Evolutionary conservation across 2,113 vertebrate genomes (phyloP).

Genomic region (Aldabrachelys gigantea): DNA sequence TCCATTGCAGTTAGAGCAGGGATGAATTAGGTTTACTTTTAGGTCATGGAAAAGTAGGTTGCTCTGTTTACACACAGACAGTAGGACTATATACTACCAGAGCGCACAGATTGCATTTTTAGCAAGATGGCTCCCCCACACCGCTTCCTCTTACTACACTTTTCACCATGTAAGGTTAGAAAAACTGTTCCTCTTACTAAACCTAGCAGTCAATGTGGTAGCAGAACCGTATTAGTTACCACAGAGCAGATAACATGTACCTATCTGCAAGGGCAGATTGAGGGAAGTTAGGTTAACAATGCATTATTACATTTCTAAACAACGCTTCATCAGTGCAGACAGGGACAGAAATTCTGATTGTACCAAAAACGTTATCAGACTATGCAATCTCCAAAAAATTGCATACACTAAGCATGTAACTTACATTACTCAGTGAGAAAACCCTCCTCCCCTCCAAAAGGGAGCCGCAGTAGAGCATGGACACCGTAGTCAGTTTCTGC

Average conservation of each 20-base stretch:
- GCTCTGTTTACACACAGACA: neutral
- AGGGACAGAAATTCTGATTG: conserved; percentile 38
- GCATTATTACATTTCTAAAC: conserved; percentile 19
- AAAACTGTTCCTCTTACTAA: neutral
- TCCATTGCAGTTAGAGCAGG: neutral
- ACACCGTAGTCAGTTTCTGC: conserved; percentile 13
- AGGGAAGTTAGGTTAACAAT: conserved; percentile 22
- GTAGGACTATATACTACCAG: neutral
- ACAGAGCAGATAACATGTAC: conserved; percentile 55
- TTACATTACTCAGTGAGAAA: conserved; percentile 37
- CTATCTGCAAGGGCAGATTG: conserved; percentile 52
- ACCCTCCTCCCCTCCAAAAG: conserved; percentile 24
- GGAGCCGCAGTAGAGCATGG: conserved; percentile 44
- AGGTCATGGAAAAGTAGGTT: neutral
- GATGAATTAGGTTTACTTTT: neutral
- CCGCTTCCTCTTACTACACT: neutral
- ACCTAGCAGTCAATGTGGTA: neutral
- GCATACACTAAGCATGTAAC: conserved; percentile 17
- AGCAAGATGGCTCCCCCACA: neutral
- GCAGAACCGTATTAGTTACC: conserved; percentile 29
- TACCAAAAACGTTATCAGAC: conserved; percentile 42
- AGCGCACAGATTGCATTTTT: neutral
- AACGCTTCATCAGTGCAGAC: conserved; percentile 37
- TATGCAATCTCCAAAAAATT: conserved; percentile 27
- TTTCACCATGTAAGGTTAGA: conserved; percentile 10